A percentile compares a stretch with the other conserved stretches of the same genome.
Evolutionary conservation across 2,113 vertebrate species (phyloP).

Genomic region (Rallus limicola): DNA sequence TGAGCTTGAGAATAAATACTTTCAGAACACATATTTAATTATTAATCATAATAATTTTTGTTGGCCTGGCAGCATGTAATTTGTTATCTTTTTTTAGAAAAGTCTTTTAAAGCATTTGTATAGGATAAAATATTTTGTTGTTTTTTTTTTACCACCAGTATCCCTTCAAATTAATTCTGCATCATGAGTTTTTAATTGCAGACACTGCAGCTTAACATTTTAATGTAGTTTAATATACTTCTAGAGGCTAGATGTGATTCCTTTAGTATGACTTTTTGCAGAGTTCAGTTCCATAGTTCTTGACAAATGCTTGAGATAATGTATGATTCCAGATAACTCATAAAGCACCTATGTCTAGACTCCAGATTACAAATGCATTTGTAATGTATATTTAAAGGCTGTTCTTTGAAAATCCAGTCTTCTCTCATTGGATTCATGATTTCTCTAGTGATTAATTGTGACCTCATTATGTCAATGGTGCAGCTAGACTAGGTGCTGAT

Average conservation of each 20-base stretch:
- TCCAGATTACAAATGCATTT: background rate
- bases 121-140: background rate
- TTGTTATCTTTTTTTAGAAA: background rate
- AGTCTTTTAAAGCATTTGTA: background rate
- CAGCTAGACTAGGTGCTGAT: background rate
- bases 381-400: slow-evolving; percentile 21
- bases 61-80: background rate
- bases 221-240: background rate
- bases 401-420: background rate
- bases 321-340: background rate
- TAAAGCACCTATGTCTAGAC: background rate
- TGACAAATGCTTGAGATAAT: background rate
- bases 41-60: background rate
- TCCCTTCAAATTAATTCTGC: background rate
- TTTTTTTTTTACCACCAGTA: background rate
- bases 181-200: background rate
- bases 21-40: background rate
- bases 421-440: background rate
- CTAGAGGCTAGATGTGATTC: background rate
- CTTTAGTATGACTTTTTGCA: background rate
- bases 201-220: background rate
- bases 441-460: background rate
- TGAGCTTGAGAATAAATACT: background rate
- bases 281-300: background rate
- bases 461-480: background rate